A percentile compares a stretch with the other conserved stretches of the same genome.
These are phyloP conservation scores for Cynopterus sphinx DNA, from an alignment of 2,797 vertebrate species.

Conservation along the genomic window DNA sequence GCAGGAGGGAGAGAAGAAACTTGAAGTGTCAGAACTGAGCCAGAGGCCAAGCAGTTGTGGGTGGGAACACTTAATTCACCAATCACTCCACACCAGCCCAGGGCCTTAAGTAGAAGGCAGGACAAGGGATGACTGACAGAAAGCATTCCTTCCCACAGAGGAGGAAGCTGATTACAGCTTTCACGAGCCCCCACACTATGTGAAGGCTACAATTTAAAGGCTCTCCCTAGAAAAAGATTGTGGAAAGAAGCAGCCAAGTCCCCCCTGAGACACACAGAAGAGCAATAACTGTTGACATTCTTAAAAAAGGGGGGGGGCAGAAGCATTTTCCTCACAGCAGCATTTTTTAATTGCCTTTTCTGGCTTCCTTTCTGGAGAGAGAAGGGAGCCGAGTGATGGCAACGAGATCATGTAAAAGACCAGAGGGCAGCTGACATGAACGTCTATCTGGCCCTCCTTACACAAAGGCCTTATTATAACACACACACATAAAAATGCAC, in stretches of 20 bases:
- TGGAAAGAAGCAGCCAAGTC: neutral
- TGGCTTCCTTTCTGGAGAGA: slow-evolving; percentile 54
- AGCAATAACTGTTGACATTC: neutral
- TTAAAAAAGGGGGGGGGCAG: neutral
- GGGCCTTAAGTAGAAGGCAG: neutral
- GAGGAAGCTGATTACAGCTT: neutral
- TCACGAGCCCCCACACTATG: neutral
- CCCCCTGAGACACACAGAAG: neutral
- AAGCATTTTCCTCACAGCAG: neutral
- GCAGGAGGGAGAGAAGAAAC: neutral
- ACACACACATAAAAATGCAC: slow-evolving; percentile 59
- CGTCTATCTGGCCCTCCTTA: slow-evolving; percentile 59
- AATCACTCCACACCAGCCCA: neutral
- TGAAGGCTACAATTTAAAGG: neutral
- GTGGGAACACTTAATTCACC: neutral
- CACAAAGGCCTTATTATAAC: slow-evolving; percentile 73
- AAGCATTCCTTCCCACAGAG: neutral
- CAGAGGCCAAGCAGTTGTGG: neutral
- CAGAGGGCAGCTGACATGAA: neutral
- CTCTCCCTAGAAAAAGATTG: neutral
- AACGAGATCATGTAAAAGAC: slow-evolving; percentile 37
- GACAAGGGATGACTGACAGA: neutral
- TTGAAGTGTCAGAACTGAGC: neutral
- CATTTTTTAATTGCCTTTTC: slow-evolving; percentile 44
- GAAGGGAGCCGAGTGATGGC: slow-evolving; percentile 41